Evolutionary conservation across 2,888 invertebrate species (phyloP).

Genomic region (Helleia helle): DNA sequence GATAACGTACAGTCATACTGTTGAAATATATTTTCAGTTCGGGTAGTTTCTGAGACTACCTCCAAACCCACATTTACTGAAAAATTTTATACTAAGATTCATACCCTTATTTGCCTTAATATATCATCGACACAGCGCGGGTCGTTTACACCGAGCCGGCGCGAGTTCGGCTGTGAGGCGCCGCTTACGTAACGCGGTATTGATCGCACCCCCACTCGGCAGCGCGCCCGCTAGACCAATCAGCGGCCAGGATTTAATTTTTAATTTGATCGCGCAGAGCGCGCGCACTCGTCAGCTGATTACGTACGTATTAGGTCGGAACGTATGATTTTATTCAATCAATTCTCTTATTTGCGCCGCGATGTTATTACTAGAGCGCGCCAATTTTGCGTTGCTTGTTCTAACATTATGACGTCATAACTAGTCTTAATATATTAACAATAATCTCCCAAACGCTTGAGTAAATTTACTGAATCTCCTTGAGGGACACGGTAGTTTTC

Average conservation of each 20-base stretch:
- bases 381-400: no score
- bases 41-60: not conserved
- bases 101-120: not conserved
- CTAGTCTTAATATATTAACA: no score
- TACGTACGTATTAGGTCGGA: conserved; percentile 11
- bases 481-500: no score
- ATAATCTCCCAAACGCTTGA: no score
- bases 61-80: no score
- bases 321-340: no score
- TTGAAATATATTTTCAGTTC: no score
- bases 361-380: no score
- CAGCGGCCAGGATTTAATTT: conserved; percentile 48
- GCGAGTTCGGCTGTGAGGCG: conserved; percentile 30
- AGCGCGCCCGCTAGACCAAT: conserved; percentile 40
- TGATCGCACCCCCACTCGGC: conserved; percentile 44
- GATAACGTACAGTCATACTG: no score
- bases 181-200: conserved; percentile 60
- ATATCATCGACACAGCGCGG: conserved; percentile 13
- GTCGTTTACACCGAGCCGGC: conserved; percentile 7
- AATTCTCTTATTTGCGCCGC: no score
- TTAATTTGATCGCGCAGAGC: conserved; percentile 56
- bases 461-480: no score
- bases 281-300: conserved; percentile 48
- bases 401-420: no score
- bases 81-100: not conserved